phyloP scores from a whole-genome alignment of 2,888 invertebrate genomes.

The Cheilosia pagana region DNA sequence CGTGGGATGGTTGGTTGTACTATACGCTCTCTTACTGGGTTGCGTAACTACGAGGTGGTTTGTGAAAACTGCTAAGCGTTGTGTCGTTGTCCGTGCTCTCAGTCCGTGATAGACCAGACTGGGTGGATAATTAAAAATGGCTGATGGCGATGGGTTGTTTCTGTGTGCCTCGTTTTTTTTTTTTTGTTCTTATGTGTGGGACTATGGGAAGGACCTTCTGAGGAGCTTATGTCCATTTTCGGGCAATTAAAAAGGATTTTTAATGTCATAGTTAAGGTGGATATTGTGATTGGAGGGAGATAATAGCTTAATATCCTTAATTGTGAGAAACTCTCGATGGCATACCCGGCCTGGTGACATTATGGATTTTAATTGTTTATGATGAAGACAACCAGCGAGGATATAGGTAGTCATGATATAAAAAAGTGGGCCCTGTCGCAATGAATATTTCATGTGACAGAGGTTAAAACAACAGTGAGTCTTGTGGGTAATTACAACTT shows the following conservation, averaged over 20 bases:
- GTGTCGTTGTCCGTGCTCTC: slow-evolving; percentile 45
- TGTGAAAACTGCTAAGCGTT: slow-evolving; percentile 70
- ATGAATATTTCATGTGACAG: slow-evolving; percentile 26
- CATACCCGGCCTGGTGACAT: slow-evolving; percentile 47
- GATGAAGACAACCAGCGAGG: not conserved
- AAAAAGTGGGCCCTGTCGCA: slow-evolving; percentile 9
- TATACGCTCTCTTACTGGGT: slow-evolving; percentile 57
- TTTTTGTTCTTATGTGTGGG: too few species aligned
- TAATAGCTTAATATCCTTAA: slow-evolving; percentile 74
- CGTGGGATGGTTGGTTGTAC: slow-evolving; percentile 47
- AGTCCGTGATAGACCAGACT: slow-evolving; percentile 35
- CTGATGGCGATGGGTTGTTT: slow-evolving; percentile 41
- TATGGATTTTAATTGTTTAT: slow-evolving; percentile 49
- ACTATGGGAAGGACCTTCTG: slow-evolving; percentile 34
- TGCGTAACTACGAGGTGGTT: slow-evolving; percentile 66
- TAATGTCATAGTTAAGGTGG: slow-evolving; percentile 71
- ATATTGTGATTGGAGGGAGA: slow-evolving; percentile 57
- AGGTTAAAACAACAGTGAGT: not conserved
- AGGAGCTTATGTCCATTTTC: slow-evolving; percentile 55
- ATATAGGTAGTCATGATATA: not conserved
- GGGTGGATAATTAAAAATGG: slow-evolving; percentile 72
- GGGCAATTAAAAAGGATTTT: slow-evolving; percentile 72
- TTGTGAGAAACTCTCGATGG: slow-evolving; percentile 66
- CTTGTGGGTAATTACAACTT: not conserved
- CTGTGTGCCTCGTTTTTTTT: slow-evolving; percentile 2